Evolutionary conservation across 2,113 vertebrate genomes (phyloP).

Genomic region (Semicossyphus pulcher): DNA sequence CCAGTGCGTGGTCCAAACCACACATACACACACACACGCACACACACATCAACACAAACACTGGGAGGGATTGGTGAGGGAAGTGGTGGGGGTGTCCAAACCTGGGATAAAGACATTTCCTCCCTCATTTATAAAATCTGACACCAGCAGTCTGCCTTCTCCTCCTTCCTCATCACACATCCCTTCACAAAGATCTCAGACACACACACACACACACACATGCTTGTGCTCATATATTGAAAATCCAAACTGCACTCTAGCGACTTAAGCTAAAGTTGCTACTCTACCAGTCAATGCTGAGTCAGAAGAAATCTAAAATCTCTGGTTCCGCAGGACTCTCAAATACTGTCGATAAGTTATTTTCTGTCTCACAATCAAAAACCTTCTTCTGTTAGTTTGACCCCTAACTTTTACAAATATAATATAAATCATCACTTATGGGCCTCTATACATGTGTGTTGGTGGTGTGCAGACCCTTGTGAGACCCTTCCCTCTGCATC

Average conservation of each 20-base stretch:
- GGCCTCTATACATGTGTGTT: no score
- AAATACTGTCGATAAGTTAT: background rate
- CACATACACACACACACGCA: constrained; percentile 31
- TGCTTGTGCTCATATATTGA: background rate
- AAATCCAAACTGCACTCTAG: constrained; percentile 10
- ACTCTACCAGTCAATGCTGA: constrained; percentile 10
- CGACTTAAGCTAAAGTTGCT: constrained; percentile 18
- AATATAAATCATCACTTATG: no score
- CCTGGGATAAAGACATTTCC: constrained; percentile 91
- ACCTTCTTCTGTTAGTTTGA: no score
- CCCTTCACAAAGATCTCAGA: constrained; percentile 44
- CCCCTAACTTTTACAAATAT: no score
- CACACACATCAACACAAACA: constrained; percentile 45
- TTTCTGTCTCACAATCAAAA: background rate
- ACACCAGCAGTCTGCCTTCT: constrained; percentile 71
- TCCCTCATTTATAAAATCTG: constrained; percentile 96
- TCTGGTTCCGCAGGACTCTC: no score
- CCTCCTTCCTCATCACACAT: constrained; percentile 58
- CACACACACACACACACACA: constrained; percentile 21
- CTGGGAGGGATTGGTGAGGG: constrained; percentile 39
- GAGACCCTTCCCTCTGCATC: no score
- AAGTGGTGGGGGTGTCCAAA: constrained; percentile 83
- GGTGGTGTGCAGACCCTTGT: no score
- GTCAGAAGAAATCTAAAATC: background rate
- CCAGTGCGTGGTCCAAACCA: constrained; percentile 58